Evolutionary conservation across 2,113 vertebrate genomes (phyloP).

Genomic region (Nothocercus julius): DNA sequence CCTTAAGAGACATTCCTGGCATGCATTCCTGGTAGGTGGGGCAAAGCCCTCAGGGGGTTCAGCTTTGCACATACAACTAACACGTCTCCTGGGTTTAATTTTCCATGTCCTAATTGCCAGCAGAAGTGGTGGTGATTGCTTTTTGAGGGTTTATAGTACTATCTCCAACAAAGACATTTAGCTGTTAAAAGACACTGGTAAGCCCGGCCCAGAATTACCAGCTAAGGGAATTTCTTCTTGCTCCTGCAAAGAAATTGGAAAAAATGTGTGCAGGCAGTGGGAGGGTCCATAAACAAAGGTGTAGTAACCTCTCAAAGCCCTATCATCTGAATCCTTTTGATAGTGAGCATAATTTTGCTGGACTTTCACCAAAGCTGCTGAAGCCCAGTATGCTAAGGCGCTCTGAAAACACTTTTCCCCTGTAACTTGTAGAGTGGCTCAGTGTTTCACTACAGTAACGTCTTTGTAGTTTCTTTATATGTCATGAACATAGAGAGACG

Average conservation of each 20-base stretch:
- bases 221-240: background rate
- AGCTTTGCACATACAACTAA: background rate
- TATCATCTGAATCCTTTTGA: background rate
- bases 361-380: background rate
- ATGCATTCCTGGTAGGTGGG: background rate
- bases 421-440: background rate
- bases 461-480: background rate
- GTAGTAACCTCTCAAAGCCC: background rate
- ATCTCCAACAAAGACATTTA: background rate
- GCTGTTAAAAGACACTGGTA: background rate
- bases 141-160: background rate
- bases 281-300: background rate
- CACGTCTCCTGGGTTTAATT: conserved; percentile 21
- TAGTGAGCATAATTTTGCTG: background rate
- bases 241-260: background rate
- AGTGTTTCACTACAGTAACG: background rate
- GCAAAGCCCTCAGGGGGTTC: background rate
- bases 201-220: background rate
- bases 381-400: background rate
- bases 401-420: background rate
- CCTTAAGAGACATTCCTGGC: background rate
- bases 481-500: background rate
- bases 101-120: conserved; percentile 4
- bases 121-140: background rate
- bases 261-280: background rate